Evolutionary conservation across 2,797 vertebrate species (phyloP).

Genomic region (Coreius guichenoti): DNA sequence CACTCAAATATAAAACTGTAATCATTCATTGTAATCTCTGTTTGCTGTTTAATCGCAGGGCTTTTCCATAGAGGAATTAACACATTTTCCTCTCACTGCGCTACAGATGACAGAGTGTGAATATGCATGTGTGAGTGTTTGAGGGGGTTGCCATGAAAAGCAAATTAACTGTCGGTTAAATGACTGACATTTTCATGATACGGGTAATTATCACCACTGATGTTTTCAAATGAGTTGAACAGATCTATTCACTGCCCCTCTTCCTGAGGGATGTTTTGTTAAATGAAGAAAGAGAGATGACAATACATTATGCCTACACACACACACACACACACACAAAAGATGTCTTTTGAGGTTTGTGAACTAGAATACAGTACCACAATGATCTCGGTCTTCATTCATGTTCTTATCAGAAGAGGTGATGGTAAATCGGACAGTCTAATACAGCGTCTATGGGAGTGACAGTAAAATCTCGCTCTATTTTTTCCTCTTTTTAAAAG

Average conservation of each 20-base stretch:
- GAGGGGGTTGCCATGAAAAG: constrained; percentile 52
- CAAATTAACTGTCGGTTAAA: constrained; percentile 62
- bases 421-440: neutral
- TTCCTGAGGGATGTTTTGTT: constrained; percentile 57
- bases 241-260: constrained; percentile 49
- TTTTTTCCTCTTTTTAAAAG: too few relatives aligned
- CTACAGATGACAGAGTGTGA: constrained; percentile 21
- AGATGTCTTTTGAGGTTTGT: neutral
- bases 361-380: neutral
- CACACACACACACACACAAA: constrained; percentile 2
- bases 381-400: neutral
- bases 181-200: constrained; percentile 66
- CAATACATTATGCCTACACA: constrained; percentile 34
- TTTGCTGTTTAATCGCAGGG: constrained; percentile 68
- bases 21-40: constrained; percentile 73
- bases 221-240: constrained; percentile 55
- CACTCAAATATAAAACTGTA: constrained; percentile 67
- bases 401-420: constrained; percentile 1
- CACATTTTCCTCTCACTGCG: constrained; percentile 60
- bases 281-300: constrained; percentile 49
- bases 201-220: constrained; percentile 65
- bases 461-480: too few relatives aligned
- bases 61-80: constrained; percentile 68
- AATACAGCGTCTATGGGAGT: too few relatives aligned
- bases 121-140: constrained; percentile 31